Conservation (phyloP, 1,140 invertebrate species). For the Mamestra configurata region DNA sequence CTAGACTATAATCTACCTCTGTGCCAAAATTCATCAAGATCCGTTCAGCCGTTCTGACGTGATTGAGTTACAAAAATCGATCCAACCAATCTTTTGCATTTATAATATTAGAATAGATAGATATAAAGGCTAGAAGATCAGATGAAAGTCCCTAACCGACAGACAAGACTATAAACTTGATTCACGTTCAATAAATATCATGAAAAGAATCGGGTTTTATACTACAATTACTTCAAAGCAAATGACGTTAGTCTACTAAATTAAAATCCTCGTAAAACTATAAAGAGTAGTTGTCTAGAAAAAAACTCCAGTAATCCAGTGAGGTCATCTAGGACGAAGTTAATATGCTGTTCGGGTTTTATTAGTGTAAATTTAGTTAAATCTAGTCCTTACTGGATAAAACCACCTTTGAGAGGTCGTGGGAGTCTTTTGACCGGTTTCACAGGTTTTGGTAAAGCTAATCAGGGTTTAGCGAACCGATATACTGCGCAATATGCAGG, state of each 20-base stretch:
- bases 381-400: background rate
- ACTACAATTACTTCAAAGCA: background rate
- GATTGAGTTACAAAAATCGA: too few species aligned
- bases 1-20: too few species aligned
- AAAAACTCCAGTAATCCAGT: background rate
- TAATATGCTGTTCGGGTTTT: background rate
- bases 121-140: too few species aligned
- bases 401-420: background rate
- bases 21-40: too few species aligned
- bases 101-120: too few species aligned
- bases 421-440: slow-evolving; percentile 2
- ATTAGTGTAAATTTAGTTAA: background rate
- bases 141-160: too few species aligned
- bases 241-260: background rate
- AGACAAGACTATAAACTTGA: background rate
- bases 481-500: too few species aligned
- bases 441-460: background rate
- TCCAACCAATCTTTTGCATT: too few species aligned
- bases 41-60: too few species aligned
- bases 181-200: background rate
- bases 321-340: slow-evolving; percentile 4
- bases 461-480: background rate
- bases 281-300: slow-evolving; percentile 1
- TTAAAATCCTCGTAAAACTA: background rate
- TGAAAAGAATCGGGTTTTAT: too few species aligned